Evolutionary conservation across 2,797 vertebrate genomes (phyloP).

Genomic region (Trachurus trachurus): DNA sequence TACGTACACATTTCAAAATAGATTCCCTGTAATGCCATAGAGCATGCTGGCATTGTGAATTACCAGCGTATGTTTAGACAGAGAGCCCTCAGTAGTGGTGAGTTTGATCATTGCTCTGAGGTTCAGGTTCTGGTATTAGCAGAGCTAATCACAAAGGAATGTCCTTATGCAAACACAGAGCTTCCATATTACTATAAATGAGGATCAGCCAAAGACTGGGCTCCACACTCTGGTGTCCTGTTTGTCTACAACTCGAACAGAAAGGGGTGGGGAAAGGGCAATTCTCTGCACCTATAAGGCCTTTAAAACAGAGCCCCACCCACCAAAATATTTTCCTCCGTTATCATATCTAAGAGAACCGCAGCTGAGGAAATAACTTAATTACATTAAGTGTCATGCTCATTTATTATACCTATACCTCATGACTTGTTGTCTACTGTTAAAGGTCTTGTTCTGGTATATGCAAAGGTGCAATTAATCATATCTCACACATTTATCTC

Average conservation of each 20-base stretch:
- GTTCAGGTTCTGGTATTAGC: constrained; percentile 76
- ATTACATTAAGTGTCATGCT: not conserved
- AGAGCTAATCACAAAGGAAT: constrained; percentile 83
- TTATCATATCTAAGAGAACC: constrained; percentile 18
- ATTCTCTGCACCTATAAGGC: constrained; percentile 36
- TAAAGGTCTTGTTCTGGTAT: not conserved
- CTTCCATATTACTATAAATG: constrained; percentile 81
- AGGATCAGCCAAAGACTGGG: constrained; percentile 73
- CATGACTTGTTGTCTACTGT: not conserved
- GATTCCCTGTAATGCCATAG: constrained; percentile 26
- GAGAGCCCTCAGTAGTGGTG: constrained; percentile 40
- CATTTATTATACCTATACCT: not conserved
- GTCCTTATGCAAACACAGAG: constrained; percentile 79
- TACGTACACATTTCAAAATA: constrained; percentile 28
- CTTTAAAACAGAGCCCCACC: constrained; percentile 51
- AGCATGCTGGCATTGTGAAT: constrained; percentile 27
- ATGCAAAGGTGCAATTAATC: not conserved
- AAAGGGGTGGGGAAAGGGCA: constrained; percentile 18
- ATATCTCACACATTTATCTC: not conserved
- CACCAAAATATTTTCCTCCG: constrained; percentile 25
- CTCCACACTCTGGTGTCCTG: constrained; percentile 65
- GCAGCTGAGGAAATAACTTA: not conserved
- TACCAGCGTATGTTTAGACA: constrained; percentile 25
- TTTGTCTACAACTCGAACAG: constrained; percentile 65
- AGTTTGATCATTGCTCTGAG: constrained; percentile 57